Evolutionary conservation across 2,888 invertebrate species (phyloP).

Genomic region (Xanthorhoe designata): DNA sequence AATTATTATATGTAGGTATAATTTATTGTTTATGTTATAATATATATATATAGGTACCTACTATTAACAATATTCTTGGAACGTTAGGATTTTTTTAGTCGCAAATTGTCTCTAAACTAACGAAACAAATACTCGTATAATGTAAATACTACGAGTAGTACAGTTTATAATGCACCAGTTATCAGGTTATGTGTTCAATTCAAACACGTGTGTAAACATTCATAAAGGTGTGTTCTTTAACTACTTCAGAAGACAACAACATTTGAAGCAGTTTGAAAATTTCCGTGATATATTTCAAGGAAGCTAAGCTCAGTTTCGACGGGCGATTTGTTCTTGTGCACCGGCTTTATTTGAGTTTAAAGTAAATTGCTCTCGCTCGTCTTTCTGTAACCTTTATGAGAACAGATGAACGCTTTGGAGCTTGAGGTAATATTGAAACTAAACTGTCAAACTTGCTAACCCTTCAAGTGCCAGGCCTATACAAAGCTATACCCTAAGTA

Average conservation of each 20-base stretch:
- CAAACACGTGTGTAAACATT: constrained; percentile 21
- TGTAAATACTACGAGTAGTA: neutral
- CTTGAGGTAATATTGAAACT: no score
- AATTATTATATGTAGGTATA: no score
- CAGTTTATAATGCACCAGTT: constrained; percentile 8
- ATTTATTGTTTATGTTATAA: no score
- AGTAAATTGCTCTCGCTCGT: constrained; percentile 29
- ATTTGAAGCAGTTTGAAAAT: constrained; percentile 22
- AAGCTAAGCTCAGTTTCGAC: constrained; percentile 30
- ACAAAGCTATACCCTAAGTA: no score
- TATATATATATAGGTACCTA: no score
- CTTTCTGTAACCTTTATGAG: neutral
- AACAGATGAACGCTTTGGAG: neutral
- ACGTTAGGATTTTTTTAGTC: no score
- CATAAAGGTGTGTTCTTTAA: constrained; percentile 1
- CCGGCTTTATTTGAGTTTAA: constrained; percentile 37
- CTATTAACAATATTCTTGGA: no score
- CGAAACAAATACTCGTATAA: neutral
- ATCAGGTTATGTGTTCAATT: neutral
- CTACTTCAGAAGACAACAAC: constrained; percentile 20
- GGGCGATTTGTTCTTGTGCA: constrained; percentile 39
- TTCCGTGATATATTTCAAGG: constrained; percentile 9
- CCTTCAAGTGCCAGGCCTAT: no score
- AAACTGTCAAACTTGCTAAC: no score
- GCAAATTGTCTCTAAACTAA: neutral